A percentile compares a stretch with the other conserved stretches of the same genome.
phyloP scores from a whole-genome alignment of 2,797 vertebrate species.

The Mormyrus hasselquistii region DNA sequence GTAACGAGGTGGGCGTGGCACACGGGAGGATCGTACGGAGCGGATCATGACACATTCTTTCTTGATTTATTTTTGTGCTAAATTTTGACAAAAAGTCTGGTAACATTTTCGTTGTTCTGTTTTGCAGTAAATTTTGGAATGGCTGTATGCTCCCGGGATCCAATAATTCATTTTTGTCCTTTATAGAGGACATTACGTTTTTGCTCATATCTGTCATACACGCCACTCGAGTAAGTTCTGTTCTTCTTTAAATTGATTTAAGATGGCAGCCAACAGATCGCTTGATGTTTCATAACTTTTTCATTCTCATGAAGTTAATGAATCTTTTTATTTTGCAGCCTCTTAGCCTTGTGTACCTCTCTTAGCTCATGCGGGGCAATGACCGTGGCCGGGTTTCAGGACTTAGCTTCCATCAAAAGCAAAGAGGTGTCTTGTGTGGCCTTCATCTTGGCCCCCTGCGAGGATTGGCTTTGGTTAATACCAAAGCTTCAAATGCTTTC shows the following conservation, averaged over 20 bases:
- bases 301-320: background rate
- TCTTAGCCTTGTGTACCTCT: background rate
- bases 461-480: background rate
- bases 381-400: background rate
- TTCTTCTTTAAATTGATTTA: background rate
- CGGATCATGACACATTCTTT: background rate
- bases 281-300: background rate
- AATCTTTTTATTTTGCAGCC: background rate
- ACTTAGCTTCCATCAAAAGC: background rate
- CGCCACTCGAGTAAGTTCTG: background rate
- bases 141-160: background rate
- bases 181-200: background rate
- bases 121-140: background rate
- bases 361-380: background rate
- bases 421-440: background rate
- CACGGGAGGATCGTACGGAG: no score
- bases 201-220: background rate
- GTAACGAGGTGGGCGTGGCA: no score
- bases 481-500: background rate
- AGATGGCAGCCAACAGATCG: background rate
- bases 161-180: background rate
- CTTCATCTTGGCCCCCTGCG: background rate
- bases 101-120: background rate
- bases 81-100: background rate
- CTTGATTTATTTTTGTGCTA: background rate